A percentile compares a stretch with the other conserved stretches of the same genome.
Conservation (phyloP, 2,888 invertebrate genomes). For the Xestia rhomboidea region DNA sequence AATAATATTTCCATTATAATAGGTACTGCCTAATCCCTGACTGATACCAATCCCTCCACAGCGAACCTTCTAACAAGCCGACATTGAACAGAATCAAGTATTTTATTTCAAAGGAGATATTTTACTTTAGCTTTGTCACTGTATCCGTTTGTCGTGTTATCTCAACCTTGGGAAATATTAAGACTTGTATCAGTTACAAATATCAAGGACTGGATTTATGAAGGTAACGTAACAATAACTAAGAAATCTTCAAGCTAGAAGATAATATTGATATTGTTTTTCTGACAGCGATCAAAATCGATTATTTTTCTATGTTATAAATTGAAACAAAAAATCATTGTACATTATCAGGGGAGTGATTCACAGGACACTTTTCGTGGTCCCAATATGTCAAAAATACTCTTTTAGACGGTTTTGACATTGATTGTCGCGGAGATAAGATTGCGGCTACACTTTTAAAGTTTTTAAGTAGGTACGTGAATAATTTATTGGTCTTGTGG, state of each 20-base stretch:
- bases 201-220: constrained; percentile 1
- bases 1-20: background rate
- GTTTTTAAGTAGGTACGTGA: background rate
- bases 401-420: background rate
- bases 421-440: background rate
- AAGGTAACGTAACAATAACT: background rate
- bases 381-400: background rate
- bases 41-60: background rate
- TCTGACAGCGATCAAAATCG: background rate
- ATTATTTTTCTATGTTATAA: background rate
- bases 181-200: constrained; percentile 19
- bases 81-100: constrained; percentile 1
- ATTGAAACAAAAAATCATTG: background rate
- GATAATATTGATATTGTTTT: background rate
- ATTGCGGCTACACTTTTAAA: background rate
- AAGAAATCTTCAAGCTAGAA: background rate
- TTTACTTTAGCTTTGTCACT: constrained; percentile 28
- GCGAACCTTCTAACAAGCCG: background rate
- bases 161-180: constrained; percentile 20
- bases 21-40: background rate
- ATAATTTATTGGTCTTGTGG: background rate
- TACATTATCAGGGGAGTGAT: background rate
- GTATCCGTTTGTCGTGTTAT: constrained; percentile 28
- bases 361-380: background rate
- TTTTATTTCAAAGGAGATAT: constrained; percentile 22